Percentiles rank a stretch among this genome's conserved stretches.
Evolutionary conservation across 2,888 invertebrate genomes (phyloP).

Genomic region (Epinotia nisella): DNA sequence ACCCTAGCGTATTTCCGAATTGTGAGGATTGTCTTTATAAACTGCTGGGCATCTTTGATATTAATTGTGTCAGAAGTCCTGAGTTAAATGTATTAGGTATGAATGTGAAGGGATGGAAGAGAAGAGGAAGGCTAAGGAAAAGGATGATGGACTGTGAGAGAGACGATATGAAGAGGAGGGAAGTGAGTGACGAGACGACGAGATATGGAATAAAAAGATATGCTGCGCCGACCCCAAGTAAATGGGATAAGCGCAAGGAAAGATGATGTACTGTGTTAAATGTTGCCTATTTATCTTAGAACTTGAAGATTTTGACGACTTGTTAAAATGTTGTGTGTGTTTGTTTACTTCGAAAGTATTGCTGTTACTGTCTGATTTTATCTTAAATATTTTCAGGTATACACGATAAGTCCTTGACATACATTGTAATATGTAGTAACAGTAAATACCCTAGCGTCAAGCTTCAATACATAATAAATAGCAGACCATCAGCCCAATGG

Average conservation of each 20-base stretch:
- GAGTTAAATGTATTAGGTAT: not conserved
- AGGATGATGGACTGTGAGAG: too few relatives aligned
- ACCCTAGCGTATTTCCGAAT: constrained; percentile 4
- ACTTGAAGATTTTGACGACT: not conserved
- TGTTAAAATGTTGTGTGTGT: not conserved
- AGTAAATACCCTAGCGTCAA: constrained; percentile 20
- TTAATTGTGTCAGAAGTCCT: not conserved
- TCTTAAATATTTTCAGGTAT: not conserved
- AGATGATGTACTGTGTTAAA: not conserved
- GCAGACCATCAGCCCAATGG: constrained; percentile 44
- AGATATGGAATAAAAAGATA: too few relatives aligned
- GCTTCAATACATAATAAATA: constrained; percentile 20
- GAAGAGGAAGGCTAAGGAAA: too few relatives aligned
- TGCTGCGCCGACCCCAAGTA: too few relatives aligned
- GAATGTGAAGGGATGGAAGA: too few relatives aligned
- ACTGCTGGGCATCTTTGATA: not conserved
- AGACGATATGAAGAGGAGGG: too few relatives aligned
- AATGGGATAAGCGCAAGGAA: too few relatives aligned
- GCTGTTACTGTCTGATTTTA: not conserved
- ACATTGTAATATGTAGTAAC: not conserved
- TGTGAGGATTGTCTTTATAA: not conserved
- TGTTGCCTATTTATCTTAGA: not conserved
- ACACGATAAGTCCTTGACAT: not conserved
- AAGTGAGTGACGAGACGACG: too few relatives aligned
- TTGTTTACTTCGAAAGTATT: not conserved